Base-by-base conservation (phyloP, 2,888 invertebrate species). In the Kryphioiulus occultus region DNA sequence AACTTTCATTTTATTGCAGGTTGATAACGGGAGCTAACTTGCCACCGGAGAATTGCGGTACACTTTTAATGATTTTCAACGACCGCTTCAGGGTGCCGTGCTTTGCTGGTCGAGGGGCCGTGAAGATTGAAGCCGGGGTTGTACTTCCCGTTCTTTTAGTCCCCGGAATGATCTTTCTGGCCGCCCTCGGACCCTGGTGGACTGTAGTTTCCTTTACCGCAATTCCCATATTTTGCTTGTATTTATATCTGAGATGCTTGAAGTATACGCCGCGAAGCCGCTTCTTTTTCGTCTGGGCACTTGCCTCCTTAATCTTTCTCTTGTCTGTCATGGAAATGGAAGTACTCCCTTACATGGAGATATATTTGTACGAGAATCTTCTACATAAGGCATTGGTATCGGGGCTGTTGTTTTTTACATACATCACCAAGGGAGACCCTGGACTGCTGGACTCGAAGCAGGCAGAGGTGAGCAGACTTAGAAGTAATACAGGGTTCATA, bases 321-420 rank as follows among this genome's bases (percentile, higher is more conserved):
- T 22, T 84, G 35, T 35, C 22, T 9, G 87, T 87, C 10, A 84
- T 87, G 83, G 87, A 87, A 87, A 17, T 87, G 26, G 87, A 87
- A 32, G 87, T 87, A 7, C 42, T 84, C 78, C 87, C 87, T 12
- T 87, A 44, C 53, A 39, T 87, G 84, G 87, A 87, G n/a, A 87
- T 87, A 17, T 82, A 44, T 17, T n/a, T 84, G 0, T 84, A 32
- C 19, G 87, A 87, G 47, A 87, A 87, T 32, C 26, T 87, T 84
- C n/a, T 87, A 15, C 87, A 68, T 30, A 87, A 87, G 32, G 9
- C 30, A n/a, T 44, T 87, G 1, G 32, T 84, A 7, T 44, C 84
- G 1, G 47, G 42, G 15, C 32, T 84, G 3, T 84, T 87, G n/a
- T 30, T 84, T 39, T 87, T 83, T 32, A 84, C 84, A 19, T 87